Percentiles rank a stretch among this genome's conserved stretches.
Conservation (phyloP, 2,888 invertebrate species). For the Griposia aprilina region DNA sequence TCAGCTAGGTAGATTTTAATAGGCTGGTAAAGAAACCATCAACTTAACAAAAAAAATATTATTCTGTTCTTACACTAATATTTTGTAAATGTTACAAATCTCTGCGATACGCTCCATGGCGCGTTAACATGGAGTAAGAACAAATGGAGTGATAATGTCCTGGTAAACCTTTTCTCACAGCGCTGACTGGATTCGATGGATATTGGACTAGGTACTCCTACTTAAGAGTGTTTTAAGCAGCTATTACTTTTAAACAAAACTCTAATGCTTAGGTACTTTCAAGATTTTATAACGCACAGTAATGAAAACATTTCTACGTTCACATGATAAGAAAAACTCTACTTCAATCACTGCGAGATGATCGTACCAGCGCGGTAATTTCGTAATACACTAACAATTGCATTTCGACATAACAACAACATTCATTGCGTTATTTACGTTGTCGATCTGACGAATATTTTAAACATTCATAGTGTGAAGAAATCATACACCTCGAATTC, state of each 20-base stretch:
- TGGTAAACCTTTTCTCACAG: background rate
- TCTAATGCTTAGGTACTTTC: background rate
- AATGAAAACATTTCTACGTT: background rate
- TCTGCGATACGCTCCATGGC: background rate
- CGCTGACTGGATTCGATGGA: no score
- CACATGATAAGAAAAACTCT: background rate
- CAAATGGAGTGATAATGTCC: background rate
- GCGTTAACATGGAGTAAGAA: slow-evolving; percentile 3
- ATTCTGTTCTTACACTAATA: slow-evolving; percentile 16
- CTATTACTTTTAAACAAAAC: background rate
- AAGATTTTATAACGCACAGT: background rate
- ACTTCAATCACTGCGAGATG: background rate
- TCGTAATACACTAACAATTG: no score
- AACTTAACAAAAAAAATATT: slow-evolving; percentile 10
- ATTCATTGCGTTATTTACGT: no score
- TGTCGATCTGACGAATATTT: no score
- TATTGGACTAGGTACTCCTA: background rate
- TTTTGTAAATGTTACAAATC: slow-evolving; percentile 19
- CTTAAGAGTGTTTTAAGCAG: background rate
- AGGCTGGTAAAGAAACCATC: background rate
- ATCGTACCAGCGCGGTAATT: background rate
- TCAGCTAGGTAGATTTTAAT: background rate
- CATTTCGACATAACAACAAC: no score
- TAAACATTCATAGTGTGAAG: no score
- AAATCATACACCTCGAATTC: no score